Evolutionary conservation across 2,113 vertebrate species (phyloP).

Genomic region (Micromys minutus): DNA sequence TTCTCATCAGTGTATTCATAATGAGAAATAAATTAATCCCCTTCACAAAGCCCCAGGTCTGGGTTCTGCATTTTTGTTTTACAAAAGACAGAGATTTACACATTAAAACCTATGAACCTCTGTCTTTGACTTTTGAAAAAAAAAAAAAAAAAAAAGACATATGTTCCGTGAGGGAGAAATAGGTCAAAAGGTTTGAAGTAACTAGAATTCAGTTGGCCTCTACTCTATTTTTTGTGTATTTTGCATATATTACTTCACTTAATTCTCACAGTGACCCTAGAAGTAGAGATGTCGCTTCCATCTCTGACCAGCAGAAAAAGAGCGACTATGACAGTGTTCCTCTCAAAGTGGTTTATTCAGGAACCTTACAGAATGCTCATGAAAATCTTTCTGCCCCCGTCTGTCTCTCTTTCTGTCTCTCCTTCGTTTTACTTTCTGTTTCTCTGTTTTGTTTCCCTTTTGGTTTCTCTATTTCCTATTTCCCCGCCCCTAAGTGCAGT

Average conservation of each 20-base stretch:
- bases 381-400: too few relatives aligned
- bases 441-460: too few relatives aligned
- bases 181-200: conserved; percentile 48
- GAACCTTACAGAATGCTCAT: too few relatives aligned
- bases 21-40: conserved; percentile 55
- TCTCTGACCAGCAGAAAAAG: too few relatives aligned
- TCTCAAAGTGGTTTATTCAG: too few relatives aligned
- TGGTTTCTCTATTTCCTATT: too few relatives aligned
- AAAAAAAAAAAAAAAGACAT: conserved; percentile 48
- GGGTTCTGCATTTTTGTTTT: conserved; percentile 43
- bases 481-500: too few relatives aligned
- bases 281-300: too few relatives aligned
- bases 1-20: conserved; percentile 70
- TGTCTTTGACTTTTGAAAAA: conserved; percentile 14
- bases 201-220: conserved; percentile 33
- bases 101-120: conserved; percentile 61
- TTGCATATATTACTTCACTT: conserved; percentile 58
- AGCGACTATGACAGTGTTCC: too few relatives aligned
- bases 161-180: conserved; percentile 32
- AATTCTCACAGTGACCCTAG: neutral
- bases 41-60: conserved; percentile 48
- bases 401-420: too few relatives aligned
- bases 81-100: conserved; percentile 53
- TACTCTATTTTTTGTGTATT: conserved; percentile 8
- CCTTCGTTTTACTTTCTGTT: too few relatives aligned